Evolutionary conservation across 2,888 invertebrate genomes (phyloP).

Genomic region (Andrena chrysosceles): DNA sequence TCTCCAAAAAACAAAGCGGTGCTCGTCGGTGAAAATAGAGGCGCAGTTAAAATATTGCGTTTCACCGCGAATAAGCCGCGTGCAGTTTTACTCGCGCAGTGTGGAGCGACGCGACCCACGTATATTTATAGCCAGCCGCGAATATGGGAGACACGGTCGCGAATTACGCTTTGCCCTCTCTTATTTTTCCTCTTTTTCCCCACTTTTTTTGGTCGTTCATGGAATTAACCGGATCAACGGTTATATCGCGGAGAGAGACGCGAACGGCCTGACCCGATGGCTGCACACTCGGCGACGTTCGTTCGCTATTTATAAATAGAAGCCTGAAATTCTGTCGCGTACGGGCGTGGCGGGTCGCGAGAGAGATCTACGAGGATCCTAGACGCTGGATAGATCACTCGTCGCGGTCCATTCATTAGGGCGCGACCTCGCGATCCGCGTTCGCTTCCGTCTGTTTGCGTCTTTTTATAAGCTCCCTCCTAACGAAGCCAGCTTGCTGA

Average conservation of each 20-base stretch:
- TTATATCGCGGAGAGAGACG: conserved; percentile 16
- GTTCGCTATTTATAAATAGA: conserved; percentile 80
- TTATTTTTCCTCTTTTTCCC: background rate
- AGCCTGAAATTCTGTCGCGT: conserved; percentile 67
- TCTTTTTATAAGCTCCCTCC: background rate
- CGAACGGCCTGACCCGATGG: conserved; percentile 42
- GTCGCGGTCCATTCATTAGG: conserved; percentile 58
- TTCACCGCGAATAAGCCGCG: conserved; percentile 7
- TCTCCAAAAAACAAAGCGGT: conserved; percentile 24
- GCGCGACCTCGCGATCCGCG: background rate
- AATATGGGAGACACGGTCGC: conserved; percentile 31
- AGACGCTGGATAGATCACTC: conserved; percentile 67
- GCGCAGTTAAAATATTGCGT: conserved; percentile 25
- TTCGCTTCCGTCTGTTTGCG: background rate
- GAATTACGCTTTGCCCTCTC: conserved; percentile 33
- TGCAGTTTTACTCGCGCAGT: background rate
- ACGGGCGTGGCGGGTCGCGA: conserved; percentile 58
- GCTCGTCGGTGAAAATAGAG: background rate
- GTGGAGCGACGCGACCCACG: background rate
- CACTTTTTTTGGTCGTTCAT: background rate
- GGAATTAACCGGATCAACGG: conserved; percentile 60
- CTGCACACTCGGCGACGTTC: conserved; percentile 68
- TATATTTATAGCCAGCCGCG: conserved; percentile 31
- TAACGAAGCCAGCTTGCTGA: too few relatives aligned
- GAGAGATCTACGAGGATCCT: conserved; percentile 62